Conservation (phyloP, 2,113 vertebrate species). For the Sylvietta virens region DNA sequence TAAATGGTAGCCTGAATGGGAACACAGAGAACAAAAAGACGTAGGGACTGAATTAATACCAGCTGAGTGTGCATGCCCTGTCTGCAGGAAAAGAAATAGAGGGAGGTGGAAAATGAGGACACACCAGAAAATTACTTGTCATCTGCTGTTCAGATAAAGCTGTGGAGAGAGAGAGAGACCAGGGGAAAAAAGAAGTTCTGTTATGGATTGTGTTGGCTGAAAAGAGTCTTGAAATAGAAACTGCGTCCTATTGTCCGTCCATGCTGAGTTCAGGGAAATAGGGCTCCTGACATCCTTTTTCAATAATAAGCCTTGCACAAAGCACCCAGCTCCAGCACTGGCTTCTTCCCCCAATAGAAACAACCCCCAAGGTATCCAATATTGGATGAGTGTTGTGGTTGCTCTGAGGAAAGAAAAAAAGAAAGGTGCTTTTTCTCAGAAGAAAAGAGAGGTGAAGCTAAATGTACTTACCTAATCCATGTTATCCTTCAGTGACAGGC, state of each 20-base stretch:
- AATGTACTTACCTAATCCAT: neutral
- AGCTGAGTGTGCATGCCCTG: neutral
- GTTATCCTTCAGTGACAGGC: neutral
- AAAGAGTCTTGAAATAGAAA: slow-evolving; percentile 45
- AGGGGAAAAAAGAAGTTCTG: neutral
- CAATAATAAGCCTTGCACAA: neutral
- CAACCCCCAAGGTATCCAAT: neutral
- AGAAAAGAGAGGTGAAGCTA: neutral
- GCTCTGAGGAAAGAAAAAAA: neutral
- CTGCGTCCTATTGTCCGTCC: neutral
- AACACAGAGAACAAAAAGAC: neutral
- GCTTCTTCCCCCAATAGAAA: neutral
- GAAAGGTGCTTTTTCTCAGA: neutral
- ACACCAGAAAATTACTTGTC: slow-evolving; percentile 34
- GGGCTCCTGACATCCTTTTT: neutral
- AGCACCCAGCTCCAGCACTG: neutral
- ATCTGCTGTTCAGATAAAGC: slow-evolving; percentile 20
- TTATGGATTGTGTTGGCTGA: neutral
- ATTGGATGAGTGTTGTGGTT: neutral
- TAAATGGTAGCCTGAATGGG: neutral
- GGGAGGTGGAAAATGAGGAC: slow-evolving; percentile 26
- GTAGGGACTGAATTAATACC: neutral
- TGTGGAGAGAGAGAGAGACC: neutral
- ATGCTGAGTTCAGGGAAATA: slow-evolving; percentile 10
- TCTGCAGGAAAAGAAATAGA: neutral